Percentiles rank a stretch among this genome's conserved stretches.
phyloP scores from a whole-genome alignment of 2,797 vertebrate species.

The Sarcoramphus papa region DNA sequence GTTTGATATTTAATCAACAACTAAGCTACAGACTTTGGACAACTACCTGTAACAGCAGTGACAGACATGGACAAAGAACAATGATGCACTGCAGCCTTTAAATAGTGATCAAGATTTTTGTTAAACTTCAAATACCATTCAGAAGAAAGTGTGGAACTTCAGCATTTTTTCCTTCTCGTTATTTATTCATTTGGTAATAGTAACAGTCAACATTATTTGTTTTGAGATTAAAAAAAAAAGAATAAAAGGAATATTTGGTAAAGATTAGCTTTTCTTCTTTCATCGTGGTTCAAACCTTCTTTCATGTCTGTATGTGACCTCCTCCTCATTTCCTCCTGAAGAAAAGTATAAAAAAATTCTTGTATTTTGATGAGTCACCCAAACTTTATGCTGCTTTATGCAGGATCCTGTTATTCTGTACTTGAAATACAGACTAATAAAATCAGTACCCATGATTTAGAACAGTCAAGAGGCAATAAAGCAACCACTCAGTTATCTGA shows the following conservation, averaged over 20 bases:
- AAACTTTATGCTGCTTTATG: neutral
- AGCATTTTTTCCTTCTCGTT: neutral
- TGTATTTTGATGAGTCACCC: neutral
- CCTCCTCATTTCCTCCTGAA: neutral
- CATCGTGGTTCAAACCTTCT: neutral
- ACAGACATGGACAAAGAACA: neutral
- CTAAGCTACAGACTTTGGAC: conserved; percentile 12
- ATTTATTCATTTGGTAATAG: neutral
- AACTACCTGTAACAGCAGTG: neutral
- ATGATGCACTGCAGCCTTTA: neutral
- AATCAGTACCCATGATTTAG: neutral
- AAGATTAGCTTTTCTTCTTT: neutral
- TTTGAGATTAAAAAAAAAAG: neutral
- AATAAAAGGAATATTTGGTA: neutral
- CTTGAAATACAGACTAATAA: neutral
- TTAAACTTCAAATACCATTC: conserved; percentile 29
- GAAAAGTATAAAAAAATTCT: neutral
- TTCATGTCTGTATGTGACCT: neutral
- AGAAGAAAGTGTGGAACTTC: neutral
- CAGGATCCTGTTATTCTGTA: neutral
- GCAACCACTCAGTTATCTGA: neutral
- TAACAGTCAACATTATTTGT: neutral
- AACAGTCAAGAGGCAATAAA: neutral
- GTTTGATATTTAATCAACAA: neutral
- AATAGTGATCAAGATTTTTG: neutral